Evolutionary conservation across 2,888 invertebrate species (phyloP).

Genomic region (Brachynemurus nebulosus): DNA sequence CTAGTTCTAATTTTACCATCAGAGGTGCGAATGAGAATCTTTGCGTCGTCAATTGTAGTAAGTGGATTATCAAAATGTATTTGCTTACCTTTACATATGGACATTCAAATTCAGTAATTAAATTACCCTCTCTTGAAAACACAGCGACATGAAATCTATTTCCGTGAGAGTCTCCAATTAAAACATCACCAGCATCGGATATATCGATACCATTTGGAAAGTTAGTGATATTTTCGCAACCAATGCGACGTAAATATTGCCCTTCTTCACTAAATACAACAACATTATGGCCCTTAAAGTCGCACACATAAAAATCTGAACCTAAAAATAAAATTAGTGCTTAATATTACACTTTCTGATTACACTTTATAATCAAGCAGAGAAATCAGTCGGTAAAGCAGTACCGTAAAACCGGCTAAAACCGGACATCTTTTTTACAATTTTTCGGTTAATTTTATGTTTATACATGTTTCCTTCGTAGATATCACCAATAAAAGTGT

Average conservation of each 20-base stretch:
- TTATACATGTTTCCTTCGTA: too few relatives aligned
- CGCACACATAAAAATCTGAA: conserved; percentile 90
- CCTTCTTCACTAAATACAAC: conserved; percentile 92
- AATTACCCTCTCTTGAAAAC: conserved; percentile 74
- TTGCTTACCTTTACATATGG: conserved; percentile 83
- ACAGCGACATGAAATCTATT: conserved; percentile 96
- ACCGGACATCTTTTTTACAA: too few relatives aligned
- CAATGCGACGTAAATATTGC: conserved; percentile 81
- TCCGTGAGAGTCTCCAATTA: conserved; percentile 94
- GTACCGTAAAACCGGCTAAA: too few relatives aligned
- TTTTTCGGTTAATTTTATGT: too few relatives aligned
- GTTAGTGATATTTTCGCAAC: conserved; percentile 89
- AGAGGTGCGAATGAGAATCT: too few relatives aligned
- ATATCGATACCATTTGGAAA: conserved; percentile 98
- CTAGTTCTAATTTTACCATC: too few relatives aligned
- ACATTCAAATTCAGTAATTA: conserved; percentile 89
- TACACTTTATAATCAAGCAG: too few relatives aligned
- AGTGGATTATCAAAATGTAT: too few relatives aligned
- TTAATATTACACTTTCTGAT: too few relatives aligned
- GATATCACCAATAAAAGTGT: too few relatives aligned
- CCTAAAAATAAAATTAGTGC: conserved; percentile 39
- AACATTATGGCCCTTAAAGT: conserved; percentile 96
- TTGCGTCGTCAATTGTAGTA: too few relatives aligned
- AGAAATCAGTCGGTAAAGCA: too few relatives aligned
- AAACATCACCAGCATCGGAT: conserved; percentile 90